Conservation (phyloP, 1,140 invertebrate genomes). For the Bombus picipes region DNA sequence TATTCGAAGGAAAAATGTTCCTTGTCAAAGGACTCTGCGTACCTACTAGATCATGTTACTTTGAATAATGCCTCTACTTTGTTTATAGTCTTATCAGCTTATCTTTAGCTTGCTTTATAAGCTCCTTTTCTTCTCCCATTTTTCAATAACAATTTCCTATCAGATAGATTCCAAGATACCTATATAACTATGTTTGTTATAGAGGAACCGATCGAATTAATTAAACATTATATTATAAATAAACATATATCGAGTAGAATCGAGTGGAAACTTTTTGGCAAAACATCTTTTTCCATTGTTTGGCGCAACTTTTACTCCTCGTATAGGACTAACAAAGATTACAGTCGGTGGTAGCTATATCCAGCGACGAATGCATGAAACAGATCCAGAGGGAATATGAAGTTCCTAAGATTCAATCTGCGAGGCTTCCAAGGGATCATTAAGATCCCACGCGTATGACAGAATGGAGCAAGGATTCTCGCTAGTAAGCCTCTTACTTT, state of each 20-base stretch:
- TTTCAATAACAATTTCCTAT: no score
- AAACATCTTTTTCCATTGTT: not conserved
- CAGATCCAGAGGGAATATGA: no score
- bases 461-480: slow-evolving; percentile 11
- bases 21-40: not conserved
- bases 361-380: no score
- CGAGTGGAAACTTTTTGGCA: not conserved
- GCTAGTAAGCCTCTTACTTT: slow-evolving; percentile 33
- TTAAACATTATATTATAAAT: not conserved
- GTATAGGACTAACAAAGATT: no score
- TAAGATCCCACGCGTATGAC: slow-evolving; percentile 18
- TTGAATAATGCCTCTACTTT: no score
- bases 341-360: no score
- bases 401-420: slow-evolving; percentile 16
- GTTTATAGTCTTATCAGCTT: no score
- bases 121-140: no score
- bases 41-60: no score
- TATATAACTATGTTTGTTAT: not conserved
- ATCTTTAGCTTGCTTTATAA: no score
- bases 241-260: not conserved
- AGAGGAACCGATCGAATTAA: not conserved
- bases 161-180: no score
- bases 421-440: slow-evolving; percentile 15
- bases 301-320: no score
- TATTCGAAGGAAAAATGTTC: slow-evolving; percentile 4